Conservation (phyloP, 2,888 invertebrate species). For the Neoscelio sp. region DNA sequence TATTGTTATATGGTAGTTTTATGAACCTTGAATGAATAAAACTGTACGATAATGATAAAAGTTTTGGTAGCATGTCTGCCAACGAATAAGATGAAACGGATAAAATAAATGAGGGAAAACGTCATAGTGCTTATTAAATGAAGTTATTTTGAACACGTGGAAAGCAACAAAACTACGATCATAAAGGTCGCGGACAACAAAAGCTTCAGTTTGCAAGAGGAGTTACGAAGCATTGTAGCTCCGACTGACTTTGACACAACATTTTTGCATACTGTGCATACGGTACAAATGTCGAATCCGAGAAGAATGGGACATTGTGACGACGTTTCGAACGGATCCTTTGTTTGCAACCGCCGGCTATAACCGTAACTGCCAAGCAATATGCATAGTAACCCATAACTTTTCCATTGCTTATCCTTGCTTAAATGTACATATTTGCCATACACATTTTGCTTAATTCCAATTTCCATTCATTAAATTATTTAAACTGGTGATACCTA, state of each 20-base stretch:
- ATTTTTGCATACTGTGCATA: conserved; percentile 53
- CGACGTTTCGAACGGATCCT: conserved; percentile 32
- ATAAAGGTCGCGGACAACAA: conserved; percentile 59
- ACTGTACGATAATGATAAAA: conserved; percentile 34
- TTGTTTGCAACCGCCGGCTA: conserved; percentile 35
- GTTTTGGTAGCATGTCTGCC: conserved; percentile 14
- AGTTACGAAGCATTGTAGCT: conserved; percentile 50
- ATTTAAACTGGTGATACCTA: too few species aligned
- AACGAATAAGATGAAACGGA: conserved; percentile 9
- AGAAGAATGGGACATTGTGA: conserved; percentile 57
- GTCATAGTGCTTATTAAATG: conserved; percentile 50
- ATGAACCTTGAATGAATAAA: too few species aligned
- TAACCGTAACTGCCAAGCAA: conserved; percentile 23
- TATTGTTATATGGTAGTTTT: too few species aligned
- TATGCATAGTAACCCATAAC: conserved; percentile 21
- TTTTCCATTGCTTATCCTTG: background rate
- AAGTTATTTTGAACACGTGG: conserved; percentile 46
- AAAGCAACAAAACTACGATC: conserved; percentile 47
- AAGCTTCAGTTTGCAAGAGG: conserved; percentile 52
- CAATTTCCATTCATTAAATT: too few species aligned
- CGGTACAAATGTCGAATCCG: conserved; percentile 40
- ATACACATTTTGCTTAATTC: background rate
- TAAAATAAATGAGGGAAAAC: conserved; percentile 33
- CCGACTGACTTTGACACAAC: conserved; percentile 56
- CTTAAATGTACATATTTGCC: background rate